Conservation (phyloP, 1,140 invertebrate genomes). For the Trialeurodes vaporariorum region DNA sequence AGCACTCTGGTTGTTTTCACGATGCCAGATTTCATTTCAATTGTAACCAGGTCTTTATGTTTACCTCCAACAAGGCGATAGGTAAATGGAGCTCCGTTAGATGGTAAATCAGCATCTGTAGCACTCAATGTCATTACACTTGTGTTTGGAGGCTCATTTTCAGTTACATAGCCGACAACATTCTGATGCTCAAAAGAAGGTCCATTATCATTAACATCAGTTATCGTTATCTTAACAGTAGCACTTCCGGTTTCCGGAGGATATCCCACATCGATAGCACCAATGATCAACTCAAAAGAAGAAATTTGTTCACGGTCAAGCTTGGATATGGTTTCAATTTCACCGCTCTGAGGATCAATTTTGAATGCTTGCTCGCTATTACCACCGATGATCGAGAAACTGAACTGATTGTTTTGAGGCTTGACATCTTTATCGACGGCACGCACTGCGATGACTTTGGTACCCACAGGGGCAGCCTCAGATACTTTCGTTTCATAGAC, state of each 20-base stretch:
- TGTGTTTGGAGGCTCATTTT: slow-evolving; percentile 77
- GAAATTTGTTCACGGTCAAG: slow-evolving; percentile 73
- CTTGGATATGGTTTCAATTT: slow-evolving; percentile 58
- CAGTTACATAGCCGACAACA: slow-evolving; percentile 61
- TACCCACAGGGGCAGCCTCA: slow-evolving; percentile 60
- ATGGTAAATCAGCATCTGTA: slow-evolving; percentile 78
- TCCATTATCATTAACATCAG: slow-evolving; percentile 89
- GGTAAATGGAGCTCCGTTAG: slow-evolving; percentile 80
- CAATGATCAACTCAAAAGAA: slow-evolving; percentile 68
- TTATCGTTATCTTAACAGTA: slow-evolving; percentile 58
- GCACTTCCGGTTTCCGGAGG: slow-evolving; percentile 81
- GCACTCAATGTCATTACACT: slow-evolving; percentile 74
- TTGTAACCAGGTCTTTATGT: slow-evolving; percentile 58
- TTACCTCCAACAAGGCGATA: slow-evolving; percentile 66
- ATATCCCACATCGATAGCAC: slow-evolving; percentile 75
- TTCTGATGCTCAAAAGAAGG: slow-evolving; percentile 64
- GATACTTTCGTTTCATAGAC: slow-evolving; percentile 62
- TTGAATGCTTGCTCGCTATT: slow-evolving; percentile 73
- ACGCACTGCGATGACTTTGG: slow-evolving; percentile 62
- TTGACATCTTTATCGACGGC: slow-evolving; percentile 85
- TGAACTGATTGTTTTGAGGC: slow-evolving; percentile 83
- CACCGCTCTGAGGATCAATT: slow-evolving; percentile 73
- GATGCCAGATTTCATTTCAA: slow-evolving; percentile 67
- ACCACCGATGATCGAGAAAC: slow-evolving; percentile 76
- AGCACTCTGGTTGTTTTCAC: slow-evolving; percentile 64